Base-by-base conservation (phyloP, 2,888 invertebrate genomes). In the Lepidocyrtoides sp. region DNA sequence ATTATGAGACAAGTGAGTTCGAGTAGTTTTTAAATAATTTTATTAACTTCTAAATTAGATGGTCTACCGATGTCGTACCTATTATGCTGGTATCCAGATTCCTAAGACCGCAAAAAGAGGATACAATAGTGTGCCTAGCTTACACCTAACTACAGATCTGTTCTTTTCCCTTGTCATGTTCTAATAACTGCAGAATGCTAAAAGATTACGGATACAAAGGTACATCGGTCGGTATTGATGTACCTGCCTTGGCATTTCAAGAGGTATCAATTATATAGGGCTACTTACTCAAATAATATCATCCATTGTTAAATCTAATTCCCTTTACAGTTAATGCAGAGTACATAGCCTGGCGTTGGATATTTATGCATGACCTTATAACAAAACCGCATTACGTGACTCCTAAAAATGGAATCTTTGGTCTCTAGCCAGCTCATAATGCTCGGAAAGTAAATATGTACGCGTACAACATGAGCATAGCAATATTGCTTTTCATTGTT, bases 391-490 rank as follows among this genome's bases (percentile, higher is more conserved):
- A 90, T 77, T 90, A 69, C 63, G 79, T 63, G 54, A 84, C 72
- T 77, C 63, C 32, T 41, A 81, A 85, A 83, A 90, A 90, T 79
- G 84, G 90, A 44, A 77, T 90, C 77, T 66, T 90, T 90, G 90
- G 90, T 90, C 84, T 29, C 41, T 51, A 84, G 90, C 90, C 90
- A 90, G 77, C 77, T 77, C 44, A 48, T 63, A 69, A 60, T 81
- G 60, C 23, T 41, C 17, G 8, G 60, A 20, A 60, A 54, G 14
- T 26, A 77, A 29, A 32, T 54, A 29, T 26, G 36, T 20, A 77
- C 10, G 32, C 14, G 77, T 51, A 57, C 17, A 36, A 36, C 36
- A 36, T 2, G 3, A 36, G 36, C 7, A 36, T 36, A 36, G 36
- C 36, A 7, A 36, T 36, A 36, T 36, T 36, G 36, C 36, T 36